Percentiles rank a stretch among this genome's conserved stretches.
phyloP scores from a whole-genome alignment of 35 echinoderm and acorn worm species.

The Chiridota heheva region DNA sequence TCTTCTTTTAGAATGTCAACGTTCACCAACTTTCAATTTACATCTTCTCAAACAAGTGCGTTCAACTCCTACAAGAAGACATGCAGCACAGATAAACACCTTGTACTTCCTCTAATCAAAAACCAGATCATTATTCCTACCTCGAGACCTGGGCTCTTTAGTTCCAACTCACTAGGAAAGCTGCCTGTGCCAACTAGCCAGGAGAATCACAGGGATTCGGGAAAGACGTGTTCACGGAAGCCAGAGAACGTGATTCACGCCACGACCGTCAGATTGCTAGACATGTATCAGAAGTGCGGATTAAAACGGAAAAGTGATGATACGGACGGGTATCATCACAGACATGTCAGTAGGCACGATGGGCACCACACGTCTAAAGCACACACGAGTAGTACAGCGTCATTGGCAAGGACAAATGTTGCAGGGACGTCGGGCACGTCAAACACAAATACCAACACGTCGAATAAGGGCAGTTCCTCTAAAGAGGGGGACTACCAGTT shows the following conservation, averaged over 20 bases:
- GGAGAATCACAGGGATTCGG: too few species aligned
- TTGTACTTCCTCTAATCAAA: too few species aligned
- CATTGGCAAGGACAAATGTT: slow-evolving; percentile 47
- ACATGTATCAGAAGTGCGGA: slow-evolving; percentile 98
- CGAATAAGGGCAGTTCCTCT: slow-evolving; percentile 75
- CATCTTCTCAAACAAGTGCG: too few species aligned
- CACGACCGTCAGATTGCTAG: slow-evolving; percentile 77
- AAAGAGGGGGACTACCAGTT: slow-evolving; percentile 97
- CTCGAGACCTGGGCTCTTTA: too few species aligned
- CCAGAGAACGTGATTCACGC: slow-evolving; percentile 83
- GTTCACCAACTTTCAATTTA: too few species aligned
- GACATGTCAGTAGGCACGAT: slow-evolving; percentile 48
- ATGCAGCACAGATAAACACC: too few species aligned
- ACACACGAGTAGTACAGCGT: slow-evolving; percentile 48
- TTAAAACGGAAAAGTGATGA: slow-evolving; percentile 98
- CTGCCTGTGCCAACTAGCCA: too few species aligned
- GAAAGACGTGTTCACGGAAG: too few species aligned
- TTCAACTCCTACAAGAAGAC: too few species aligned
- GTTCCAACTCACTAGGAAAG: too few species aligned
- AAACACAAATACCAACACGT: slow-evolving; percentile 65
- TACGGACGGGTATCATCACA: slow-evolving; percentile 71
- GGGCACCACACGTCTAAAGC: slow-evolving; percentile 46
- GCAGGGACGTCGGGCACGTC: slow-evolving; percentile 60
- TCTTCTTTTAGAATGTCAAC: too few species aligned
- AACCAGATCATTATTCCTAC: too few species aligned